Conservation (phyloP, 2,888 invertebrate genomes). For the Plebejus melissa region DNA sequence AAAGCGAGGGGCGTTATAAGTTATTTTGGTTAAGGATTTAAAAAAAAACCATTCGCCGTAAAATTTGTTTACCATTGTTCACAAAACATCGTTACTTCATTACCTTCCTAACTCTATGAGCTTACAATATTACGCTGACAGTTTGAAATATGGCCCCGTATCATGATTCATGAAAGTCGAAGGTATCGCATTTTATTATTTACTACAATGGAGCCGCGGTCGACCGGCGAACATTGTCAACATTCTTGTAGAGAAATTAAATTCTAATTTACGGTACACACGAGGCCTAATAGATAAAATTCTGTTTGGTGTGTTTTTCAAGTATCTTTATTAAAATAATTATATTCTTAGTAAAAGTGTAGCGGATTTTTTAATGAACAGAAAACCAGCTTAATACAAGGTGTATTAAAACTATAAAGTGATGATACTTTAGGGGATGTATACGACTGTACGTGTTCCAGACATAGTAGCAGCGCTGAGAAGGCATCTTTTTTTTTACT, state of each 20-base stretch:
- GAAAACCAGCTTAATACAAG: no score
- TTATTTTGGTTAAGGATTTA: background rate
- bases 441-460: no score
- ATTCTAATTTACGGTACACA: background rate
- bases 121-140: conserved; percentile 17
- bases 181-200: conserved; percentile 21
- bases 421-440: no score
- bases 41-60: background rate
- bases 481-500: no score
- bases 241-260: background rate
- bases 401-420: no score
- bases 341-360: no score
- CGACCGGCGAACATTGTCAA: background rate
- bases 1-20: no score
- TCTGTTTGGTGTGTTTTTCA: no score
- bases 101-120: background rate
- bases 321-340: no score
- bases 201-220: conserved; percentile 4
- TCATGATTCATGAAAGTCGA: conserved; percentile 7
- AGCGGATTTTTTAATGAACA: no score
- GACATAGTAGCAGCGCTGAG: no score
- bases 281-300: background rate
- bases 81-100: background rate
- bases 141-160: conserved; percentile 19
- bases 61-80: background rate